These are phyloP conservation scores for Sapajus apella DNA, from an alignment of 2,113 vertebrate species.

Conservation along the genomic window DNA sequence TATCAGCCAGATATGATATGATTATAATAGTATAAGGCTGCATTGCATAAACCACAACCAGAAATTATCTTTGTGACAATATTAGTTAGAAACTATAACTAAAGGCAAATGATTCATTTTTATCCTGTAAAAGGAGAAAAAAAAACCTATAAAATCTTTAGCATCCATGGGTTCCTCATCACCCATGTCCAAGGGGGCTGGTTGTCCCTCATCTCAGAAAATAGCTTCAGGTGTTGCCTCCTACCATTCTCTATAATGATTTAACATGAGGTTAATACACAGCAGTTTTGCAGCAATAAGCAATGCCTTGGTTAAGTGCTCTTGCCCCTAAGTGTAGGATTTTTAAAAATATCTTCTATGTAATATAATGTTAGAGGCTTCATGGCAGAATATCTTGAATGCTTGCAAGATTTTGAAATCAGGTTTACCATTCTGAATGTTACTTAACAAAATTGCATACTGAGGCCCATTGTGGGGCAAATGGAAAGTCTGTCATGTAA, in stretches of 20 bases:
- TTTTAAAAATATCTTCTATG: background rate
- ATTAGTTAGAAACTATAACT: background rate
- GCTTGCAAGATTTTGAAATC: conserved; percentile 2
- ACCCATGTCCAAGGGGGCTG: background rate
- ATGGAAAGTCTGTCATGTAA: background rate
- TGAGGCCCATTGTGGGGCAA: background rate
- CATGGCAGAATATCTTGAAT: background rate
- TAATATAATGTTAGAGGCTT: background rate
- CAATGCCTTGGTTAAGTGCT: background rate
- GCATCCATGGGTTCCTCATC: background rate
- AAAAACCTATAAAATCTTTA: background rate
- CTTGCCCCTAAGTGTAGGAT: background rate
- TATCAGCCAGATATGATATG: background rate
- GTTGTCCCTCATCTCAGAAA: background rate
- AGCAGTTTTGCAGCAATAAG: background rate
- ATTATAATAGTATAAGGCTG: background rate
- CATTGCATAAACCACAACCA: background rate
- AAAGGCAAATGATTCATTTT: conserved; percentile 8
- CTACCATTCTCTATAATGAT: background rate
- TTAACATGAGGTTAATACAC: background rate
- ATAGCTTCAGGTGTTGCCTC: background rate
- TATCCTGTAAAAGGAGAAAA: background rate
- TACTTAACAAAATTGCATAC: background rate
- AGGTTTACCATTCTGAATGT: background rate
- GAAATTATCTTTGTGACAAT: conserved; percentile 23